Evolutionary conservation across 2,888 invertebrate species (phyloP).

Genomic region (Petrophora chlorosata): DNA sequence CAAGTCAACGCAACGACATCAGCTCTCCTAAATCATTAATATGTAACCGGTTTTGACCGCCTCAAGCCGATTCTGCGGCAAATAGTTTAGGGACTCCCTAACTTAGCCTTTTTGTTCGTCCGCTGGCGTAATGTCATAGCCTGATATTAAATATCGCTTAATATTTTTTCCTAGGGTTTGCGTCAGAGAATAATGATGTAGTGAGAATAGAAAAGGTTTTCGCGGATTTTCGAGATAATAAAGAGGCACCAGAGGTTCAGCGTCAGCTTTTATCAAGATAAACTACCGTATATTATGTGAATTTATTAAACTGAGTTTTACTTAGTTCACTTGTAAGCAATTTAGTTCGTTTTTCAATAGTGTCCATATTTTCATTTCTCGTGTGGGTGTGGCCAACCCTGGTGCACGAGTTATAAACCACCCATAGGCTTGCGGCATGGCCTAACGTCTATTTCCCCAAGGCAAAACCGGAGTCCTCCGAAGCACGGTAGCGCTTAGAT

Average conservation of each 20-base stretch:
- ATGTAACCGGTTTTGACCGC: too few relatives aligned
- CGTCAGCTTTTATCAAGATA: slow-evolving; percentile 38
- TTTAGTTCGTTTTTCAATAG: too few relatives aligned
- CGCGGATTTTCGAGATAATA: slow-evolving; percentile 37
- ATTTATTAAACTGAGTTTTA: slow-evolving; percentile 28
- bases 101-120: slow-evolving; percentile 38
- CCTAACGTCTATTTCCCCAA: too few relatives aligned
- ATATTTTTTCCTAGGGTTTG: slow-evolving; percentile 35
- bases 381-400: too few relatives aligned
- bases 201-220: slow-evolving; percentile 37
- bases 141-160: slow-evolving; percentile 43
- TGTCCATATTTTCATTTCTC: too few relatives aligned
- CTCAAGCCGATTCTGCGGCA: background rate
- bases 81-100: background rate
- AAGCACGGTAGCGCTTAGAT: too few relatives aligned
- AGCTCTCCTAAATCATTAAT: too few relatives aligned
- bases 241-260: slow-evolving; percentile 34
- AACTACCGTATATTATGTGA: slow-evolving; percentile 34
- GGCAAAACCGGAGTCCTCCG: too few relatives aligned
- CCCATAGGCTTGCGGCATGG: too few relatives aligned
- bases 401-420: too few relatives aligned
- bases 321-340: too few relatives aligned
- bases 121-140: slow-evolving; percentile 37
- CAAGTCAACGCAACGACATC: too few relatives aligned
- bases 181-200: slow-evolving; percentile 37